Evolutionary conservation across 2,797 vertebrate species (phyloP), one percentile per base, ranked within the genome.

Genomic region (Zalophus californianus): DNA sequence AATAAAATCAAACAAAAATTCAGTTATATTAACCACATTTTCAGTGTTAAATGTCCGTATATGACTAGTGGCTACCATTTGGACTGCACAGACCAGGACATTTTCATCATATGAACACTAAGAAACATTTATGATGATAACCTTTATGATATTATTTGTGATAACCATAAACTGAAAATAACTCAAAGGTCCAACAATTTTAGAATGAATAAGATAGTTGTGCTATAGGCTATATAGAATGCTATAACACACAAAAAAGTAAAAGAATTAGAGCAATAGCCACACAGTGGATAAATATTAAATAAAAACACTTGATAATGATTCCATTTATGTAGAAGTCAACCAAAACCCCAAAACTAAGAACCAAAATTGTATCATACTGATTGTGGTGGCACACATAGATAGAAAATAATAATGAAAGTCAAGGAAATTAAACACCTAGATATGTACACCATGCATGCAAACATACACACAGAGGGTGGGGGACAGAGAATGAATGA

Each of bases 401-500:
- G 6, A 8, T 54, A n/a, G 27, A 44, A 87, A 83, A 84, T 73
- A 3, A 23, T 38, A 56, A 44, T 4, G 2, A 93, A 91, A 68
- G 15, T 44, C 3, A 27, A 79, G 5, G 44, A 92, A 79, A 90
- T 16, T 23, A 27, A 7, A 66, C 2, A 35, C 16, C 29, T 84
- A 50, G 10, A 27, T 72, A 32, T 23, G 3, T 15, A 78, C n/a
- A 44, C 7, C 3, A 29, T 0, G 21, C 35, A 20, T 1, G 15
- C 7, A n/a, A 35, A 44, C 3, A 2, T 1, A 21, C 7, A 64
- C 7, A 70, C 0, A 50, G 29, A 50, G 4, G 1, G 5, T 38
- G 23, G 9, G 8, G 11, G 1, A 0, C 29, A 44, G 0, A 25
- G 11, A 44, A 38, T 38, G n/a, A 73, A 77, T 88, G 20, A 44